Conservation (phyloP, 1,140 invertebrate species). For the Tribolium castaneum region DNA sequence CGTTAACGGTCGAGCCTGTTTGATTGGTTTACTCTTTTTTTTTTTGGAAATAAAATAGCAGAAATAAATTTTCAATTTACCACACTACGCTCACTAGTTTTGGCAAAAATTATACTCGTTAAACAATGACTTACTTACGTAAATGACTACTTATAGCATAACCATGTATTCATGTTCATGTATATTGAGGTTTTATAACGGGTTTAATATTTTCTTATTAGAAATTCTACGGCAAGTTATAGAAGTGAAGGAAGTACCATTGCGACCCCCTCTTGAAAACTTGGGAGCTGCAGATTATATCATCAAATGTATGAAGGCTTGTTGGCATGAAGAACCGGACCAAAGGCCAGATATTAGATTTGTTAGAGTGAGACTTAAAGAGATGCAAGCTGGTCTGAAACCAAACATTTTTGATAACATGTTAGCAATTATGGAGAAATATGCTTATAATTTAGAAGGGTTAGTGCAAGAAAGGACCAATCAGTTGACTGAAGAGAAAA, state of each 20-base stretch:
- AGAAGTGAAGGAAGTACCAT: constrained; percentile 67
- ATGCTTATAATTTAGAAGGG: constrained; percentile 84
- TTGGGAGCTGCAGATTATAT: constrained; percentile 73
- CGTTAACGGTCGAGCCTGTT: too few relatives aligned
- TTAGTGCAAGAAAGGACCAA: constrained; percentile 84
- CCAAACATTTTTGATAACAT: constrained; percentile 91
- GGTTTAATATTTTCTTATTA: constrained; percentile 58
- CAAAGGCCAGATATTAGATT: constrained; percentile 76
- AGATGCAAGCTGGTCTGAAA: constrained; percentile 77
- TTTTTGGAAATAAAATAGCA: too few relatives aligned
- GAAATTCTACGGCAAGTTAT: constrained; percentile 86
- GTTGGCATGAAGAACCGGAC: constrained; percentile 83
- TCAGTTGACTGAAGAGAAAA: constrained; percentile 84
- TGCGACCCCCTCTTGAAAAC: constrained; percentile 69
- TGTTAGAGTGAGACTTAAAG: constrained; percentile 77
- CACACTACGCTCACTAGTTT: constrained; percentile 16
- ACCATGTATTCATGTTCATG: too few relatives aligned
- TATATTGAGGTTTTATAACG: too few relatives aligned
- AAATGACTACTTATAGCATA: too few relatives aligned
- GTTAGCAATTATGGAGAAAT: constrained; percentile 89
- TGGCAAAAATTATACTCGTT: neutral
- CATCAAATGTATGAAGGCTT: constrained; percentile 75
- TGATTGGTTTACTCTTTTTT: too few relatives aligned
- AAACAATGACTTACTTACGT: too few relatives aligned
- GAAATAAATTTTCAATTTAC: too few relatives aligned